These are phyloP conservation scores for Zingel zingel DNA, from an alignment of 2,113 vertebrate species.

Conservation along the genomic window DNA sequence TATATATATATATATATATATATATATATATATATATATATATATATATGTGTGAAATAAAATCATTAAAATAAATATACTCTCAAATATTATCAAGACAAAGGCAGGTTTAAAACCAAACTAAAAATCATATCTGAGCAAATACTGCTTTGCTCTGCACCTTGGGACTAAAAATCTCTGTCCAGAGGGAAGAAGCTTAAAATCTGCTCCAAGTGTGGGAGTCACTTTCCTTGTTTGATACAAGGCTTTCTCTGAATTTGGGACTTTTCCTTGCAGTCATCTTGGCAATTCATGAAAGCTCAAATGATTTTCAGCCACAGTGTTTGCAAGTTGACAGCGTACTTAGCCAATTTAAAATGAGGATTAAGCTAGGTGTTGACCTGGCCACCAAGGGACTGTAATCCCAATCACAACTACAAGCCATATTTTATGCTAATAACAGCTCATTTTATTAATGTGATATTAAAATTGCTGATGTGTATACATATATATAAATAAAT, in stretches of 20 bases:
- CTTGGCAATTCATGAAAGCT: slow-evolving; percentile 28
- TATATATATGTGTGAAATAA: no score
- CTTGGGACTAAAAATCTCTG: no score
- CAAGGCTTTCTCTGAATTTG: slow-evolving; percentile 9
- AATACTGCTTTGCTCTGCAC: no score
- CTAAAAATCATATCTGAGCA: no score
- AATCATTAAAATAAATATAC: no score
- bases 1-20: no score
- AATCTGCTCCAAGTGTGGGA: no score
- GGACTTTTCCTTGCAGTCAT: slow-evolving; percentile 35
- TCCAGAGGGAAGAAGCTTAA: no score
- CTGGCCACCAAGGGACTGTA: slow-evolving; percentile 45
- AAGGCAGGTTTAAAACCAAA: no score
- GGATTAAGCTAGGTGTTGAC: slow-evolving; percentile 65
- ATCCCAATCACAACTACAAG: slow-evolving; percentile 56
- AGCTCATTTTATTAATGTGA: slow-evolving; percentile 78
- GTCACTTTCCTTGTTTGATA: background rate
- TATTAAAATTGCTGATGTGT: slow-evolving; percentile 63
- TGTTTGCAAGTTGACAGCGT: slow-evolving; percentile 33
- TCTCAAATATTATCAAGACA: no score
- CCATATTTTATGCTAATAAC: slow-evolving; percentile 75
- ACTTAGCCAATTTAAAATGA: slow-evolving; percentile 55
- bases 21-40: no score
- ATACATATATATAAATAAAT: slow-evolving; percentile 79
- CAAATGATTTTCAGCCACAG: slow-evolving; percentile 4